These are phyloP conservation scores for Leptodirus hochenwartii DNA, from an alignment of 2,888 invertebrate genomes.

Conservation along the genomic window DNA sequence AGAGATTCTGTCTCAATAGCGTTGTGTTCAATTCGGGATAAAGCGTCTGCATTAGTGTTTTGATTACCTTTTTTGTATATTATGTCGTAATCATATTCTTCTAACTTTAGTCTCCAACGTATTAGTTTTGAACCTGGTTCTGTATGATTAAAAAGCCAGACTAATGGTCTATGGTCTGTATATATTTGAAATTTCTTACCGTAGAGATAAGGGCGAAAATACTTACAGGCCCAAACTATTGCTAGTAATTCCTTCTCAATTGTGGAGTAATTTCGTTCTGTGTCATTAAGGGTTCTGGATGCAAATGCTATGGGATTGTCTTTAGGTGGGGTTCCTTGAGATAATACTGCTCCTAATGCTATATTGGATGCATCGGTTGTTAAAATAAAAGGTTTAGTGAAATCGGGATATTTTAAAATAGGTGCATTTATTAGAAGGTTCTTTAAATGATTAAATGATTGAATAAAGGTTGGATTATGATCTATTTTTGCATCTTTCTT, in stretches of 20 bases:
- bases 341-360: constrained; percentile 9
- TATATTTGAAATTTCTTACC: constrained; percentile 8
- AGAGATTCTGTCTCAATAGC: not conserved
- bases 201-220: constrained; percentile 13
- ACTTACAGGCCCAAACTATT: constrained; percentile 12
- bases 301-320: constrained; percentile 16
- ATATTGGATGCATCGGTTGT: constrained; percentile 8
- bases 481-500: constrained; percentile 6
- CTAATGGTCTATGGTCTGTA: constrained; percentile 12
- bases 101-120: constrained; percentile 17
- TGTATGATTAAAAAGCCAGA: constrained; percentile 15
- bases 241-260: constrained; percentile 14
- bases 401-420: constrained; percentile 8
- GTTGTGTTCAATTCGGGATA: constrained; percentile 7
- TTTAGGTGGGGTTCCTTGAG: constrained; percentile 7
- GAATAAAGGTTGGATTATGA: not conserved
- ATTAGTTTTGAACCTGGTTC: constrained; percentile 16
- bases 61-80: constrained; percentile 9
- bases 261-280: constrained; percentile 9
- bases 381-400: constrained; percentile 6
- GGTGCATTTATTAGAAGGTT: constrained; percentile 1
- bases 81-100: constrained; percentile 15
- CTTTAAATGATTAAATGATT: constrained; percentile 5
- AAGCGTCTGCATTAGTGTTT: constrained; percentile 10
- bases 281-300: constrained; percentile 15